These are phyloP conservation scores for Bactericera cockerelli DNA, from an alignment of 1,140 invertebrate species.

Conservation along the genomic window DNA sequence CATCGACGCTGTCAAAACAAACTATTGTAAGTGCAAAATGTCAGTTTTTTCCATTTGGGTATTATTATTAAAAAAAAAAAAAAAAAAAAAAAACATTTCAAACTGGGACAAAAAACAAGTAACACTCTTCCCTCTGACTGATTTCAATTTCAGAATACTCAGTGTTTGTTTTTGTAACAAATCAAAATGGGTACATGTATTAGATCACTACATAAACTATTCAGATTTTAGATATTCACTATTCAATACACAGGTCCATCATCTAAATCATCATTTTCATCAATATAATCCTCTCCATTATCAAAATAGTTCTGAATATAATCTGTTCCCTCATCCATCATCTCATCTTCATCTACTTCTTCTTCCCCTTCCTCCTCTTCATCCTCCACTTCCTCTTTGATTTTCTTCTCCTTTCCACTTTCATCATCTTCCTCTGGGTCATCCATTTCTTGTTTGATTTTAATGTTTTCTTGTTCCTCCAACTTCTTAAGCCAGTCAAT, in stretches of 20 bases:
- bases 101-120: too few species aligned
- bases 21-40: too few species aligned
- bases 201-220: too few species aligned
- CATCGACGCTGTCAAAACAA: too few species aligned
- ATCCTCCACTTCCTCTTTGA: slow-evolving; percentile 15
- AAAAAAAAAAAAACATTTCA: too few species aligned
- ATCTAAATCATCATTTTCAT: slow-evolving; percentile 24
- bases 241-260: slow-evolving; percentile 17
- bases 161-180: too few species aligned
- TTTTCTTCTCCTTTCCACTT: slow-evolving; percentile 18
- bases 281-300: slow-evolving; percentile 9
- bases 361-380: slow-evolving; percentile 15
- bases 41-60: too few species aligned
- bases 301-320: slow-evolving; percentile 53
- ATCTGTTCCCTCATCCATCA: slow-evolving; percentile 55
- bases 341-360: slow-evolving; percentile 38
- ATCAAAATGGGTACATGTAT: too few species aligned
- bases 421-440: slow-evolving; percentile 19
- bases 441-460: slow-evolving; percentile 15
- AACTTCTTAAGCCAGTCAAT: slow-evolving; percentile 35
- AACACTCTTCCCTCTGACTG: too few species aligned
- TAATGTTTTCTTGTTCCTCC: slow-evolving; percentile 30
- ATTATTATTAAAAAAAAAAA: too few species aligned
- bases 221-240: too few species aligned
- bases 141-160: too few species aligned